Conservation (phyloP, 2,888 invertebrate species). For the Suillia variegata region DNA sequence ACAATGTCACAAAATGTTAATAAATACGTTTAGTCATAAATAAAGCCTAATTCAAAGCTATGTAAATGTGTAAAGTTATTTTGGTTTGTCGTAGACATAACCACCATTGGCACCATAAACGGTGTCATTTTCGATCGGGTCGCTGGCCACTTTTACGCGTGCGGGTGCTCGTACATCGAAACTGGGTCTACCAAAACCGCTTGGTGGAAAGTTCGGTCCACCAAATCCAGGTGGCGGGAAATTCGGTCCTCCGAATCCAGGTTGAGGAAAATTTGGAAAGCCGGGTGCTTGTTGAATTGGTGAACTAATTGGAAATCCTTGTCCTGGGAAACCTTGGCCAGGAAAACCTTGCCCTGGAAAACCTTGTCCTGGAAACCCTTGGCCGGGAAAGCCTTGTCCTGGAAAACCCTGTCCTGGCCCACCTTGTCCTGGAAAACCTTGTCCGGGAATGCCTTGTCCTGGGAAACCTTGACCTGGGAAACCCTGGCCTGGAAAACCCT, state of each 20-base stretch:
- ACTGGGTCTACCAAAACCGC: neutral
- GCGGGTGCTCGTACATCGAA: slow-evolving; percentile 23
- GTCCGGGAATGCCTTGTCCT: slow-evolving; percentile 4
- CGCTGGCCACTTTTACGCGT: slow-evolving; percentile 9
- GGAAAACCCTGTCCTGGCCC: neutral
- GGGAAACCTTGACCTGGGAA: slow-evolving; percentile 6
- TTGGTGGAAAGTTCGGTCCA: neutral
- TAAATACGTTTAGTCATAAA: neutral
- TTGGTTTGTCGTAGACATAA: slow-evolving; percentile 39
- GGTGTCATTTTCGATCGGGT: slow-evolving; percentile 34
- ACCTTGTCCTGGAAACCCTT: slow-evolving; percentile 5
- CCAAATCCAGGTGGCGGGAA: neutral
- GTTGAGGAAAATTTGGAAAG: neutral
- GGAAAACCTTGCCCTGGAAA: neutral
- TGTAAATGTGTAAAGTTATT: slow-evolving; percentile 13
- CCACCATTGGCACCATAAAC: slow-evolving; percentile 42
- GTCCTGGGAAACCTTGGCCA: neutral
- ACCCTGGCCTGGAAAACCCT: neutral
- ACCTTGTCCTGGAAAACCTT: neutral
- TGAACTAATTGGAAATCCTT: neutral
- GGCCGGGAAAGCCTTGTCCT: slow-evolving; percentile 6
- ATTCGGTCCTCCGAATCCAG: neutral
- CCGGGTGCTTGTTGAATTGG: neutral
- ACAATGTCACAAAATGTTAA: neutral
- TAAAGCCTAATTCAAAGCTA: neutral